These are phyloP conservation scores for Cosmia pyralina DNA, from an alignment of 2,888 invertebrate species.

Conservation along the genomic window DNA sequence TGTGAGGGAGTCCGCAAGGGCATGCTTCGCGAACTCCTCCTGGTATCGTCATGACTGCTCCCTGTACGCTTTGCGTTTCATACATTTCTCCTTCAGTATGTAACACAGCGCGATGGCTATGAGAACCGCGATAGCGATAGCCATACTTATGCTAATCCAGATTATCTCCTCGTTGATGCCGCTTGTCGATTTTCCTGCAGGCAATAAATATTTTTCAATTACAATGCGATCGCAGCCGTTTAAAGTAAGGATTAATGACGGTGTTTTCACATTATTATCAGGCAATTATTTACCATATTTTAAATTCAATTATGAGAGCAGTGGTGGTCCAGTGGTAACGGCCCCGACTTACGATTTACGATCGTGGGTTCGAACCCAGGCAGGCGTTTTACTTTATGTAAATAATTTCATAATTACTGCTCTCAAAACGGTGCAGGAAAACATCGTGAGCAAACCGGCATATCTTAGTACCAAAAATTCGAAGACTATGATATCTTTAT, in stretches of 20 bases:
- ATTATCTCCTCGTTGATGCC: constrained; percentile 97
- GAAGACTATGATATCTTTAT: no score
- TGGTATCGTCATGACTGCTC: constrained; percentile 92
- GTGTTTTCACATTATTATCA: neutral
- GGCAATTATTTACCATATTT: neutral
- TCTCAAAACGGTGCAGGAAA: no score
- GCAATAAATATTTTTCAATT: constrained; percentile 40
- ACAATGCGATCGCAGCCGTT: neutral
- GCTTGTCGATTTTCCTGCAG: constrained; percentile 94
- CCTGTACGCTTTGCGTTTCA: constrained; percentile 93
- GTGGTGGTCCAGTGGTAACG: no score
- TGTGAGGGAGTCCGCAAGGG: constrained; percentile 84
- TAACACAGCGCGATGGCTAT: constrained; percentile 96
- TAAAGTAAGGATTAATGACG: neutral
- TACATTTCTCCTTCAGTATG: constrained; percentile 95
- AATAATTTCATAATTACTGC: no score
- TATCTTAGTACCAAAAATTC: no score
- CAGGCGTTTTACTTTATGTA: no score
- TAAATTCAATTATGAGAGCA: no score
- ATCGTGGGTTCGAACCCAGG: no score
- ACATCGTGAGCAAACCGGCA: no score
- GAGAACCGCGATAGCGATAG: constrained; percentile 94
- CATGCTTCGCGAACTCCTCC: constrained; percentile 87
- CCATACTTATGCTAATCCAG: constrained; percentile 97
- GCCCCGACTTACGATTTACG: no score